Base-by-base conservation (phyloP, 37 sponge, comb jelly and placozoan species). In the Amphimedon queenslandica region DNA sequence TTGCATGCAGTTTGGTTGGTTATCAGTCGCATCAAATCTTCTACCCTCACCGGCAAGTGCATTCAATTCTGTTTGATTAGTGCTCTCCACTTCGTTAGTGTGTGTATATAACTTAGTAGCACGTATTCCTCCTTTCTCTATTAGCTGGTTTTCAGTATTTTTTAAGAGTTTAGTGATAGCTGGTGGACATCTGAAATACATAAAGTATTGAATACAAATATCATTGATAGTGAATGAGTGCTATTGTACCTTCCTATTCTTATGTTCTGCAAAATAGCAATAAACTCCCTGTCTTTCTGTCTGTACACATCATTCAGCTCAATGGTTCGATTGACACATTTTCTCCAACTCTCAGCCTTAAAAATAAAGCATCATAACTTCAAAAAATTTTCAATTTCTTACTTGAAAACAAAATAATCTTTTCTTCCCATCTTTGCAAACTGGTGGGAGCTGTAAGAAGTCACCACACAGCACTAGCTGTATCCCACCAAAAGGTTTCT, bases 381-480 rank as follows among this genome's bases (percentile, higher is more conserved):
- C 13, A 47, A 47, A 47, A 47, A 47, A 47, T 8, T 47, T 13
- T 18, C 53, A 47, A 13, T 64, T 8, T 30, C 66, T 57, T 51
- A 93, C 94, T 83, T 93, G 88, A 55, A 93, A 93, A 47, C 94
- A 93, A 57, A 76, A 86, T 24, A 75, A 41, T 55, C 40, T 76
- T 39, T 40, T 70, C 42, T 80, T 57, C 28, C 87, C 76, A 2
- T 77, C 87, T 53, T 81, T 80, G 0, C 67, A 51, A 27, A 93
- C 94, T 3, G 94, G 94, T 28, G 94, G 94, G 0, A 93, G 79
- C 40, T 93, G 94, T 4, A 90, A 58, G 51, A 93, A 93, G 58
- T 93, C 94, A 0, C 94, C 94, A 80, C 92, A 90, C 67, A 93
- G 58, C 56, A 93, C 79, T 42, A 93, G 70, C 63, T 93, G 92